Conservation (phyloP, 2,888 invertebrate genomes). For the Bombylius major region DNA sequence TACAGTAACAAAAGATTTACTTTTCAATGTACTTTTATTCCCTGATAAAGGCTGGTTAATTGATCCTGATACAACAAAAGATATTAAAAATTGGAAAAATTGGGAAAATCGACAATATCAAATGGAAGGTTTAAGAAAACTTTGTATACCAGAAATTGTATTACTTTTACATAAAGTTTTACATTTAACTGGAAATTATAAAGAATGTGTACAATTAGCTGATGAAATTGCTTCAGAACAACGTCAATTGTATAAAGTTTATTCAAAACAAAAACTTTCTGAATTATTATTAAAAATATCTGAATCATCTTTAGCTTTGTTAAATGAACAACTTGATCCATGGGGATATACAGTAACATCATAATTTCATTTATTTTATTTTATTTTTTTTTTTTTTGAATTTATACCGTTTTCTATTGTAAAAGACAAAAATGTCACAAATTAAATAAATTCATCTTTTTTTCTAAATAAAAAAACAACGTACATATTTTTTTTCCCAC, state of each 20-base stretch:
- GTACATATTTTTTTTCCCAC: too few relatives aligned
- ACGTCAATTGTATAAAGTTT: slow-evolving; percentile 68
- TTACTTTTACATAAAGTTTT: slow-evolving; percentile 68
- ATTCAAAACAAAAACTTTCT: slow-evolving; percentile 60
- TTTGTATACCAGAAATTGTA: slow-evolving; percentile 74
- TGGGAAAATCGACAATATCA: slow-evolving; percentile 47
- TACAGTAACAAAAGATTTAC: slow-evolving; percentile 58
- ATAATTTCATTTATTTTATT: slow-evolving; percentile 14
- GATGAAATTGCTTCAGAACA: slow-evolving; percentile 70
- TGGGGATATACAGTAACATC: slow-evolving; percentile 54
- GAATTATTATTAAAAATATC: slow-evolving; percentile 64
- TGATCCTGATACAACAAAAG: slow-evolving; percentile 48
- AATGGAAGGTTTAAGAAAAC: slow-evolving; percentile 58
- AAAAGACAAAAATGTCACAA: too few relatives aligned
- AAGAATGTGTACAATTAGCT: slow-evolving; percentile 66
- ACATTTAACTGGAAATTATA: slow-evolving; percentile 58
- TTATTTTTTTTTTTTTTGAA: neutral
- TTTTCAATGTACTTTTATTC: slow-evolving; percentile 79
- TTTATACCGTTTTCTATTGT: too few relatives aligned
- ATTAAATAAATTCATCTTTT: too few relatives aligned
- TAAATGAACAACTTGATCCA: slow-evolving; percentile 69
- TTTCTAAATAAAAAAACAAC: too few relatives aligned
- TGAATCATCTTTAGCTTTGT: slow-evolving; percentile 60
- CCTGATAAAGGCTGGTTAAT: slow-evolving; percentile 84
- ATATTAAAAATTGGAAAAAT: slow-evolving; percentile 36